These are phyloP conservation scores for Trichogramma dendrolimi DNA, from an alignment of 2,888 invertebrate genomes.

Conservation along the genomic window DNA sequence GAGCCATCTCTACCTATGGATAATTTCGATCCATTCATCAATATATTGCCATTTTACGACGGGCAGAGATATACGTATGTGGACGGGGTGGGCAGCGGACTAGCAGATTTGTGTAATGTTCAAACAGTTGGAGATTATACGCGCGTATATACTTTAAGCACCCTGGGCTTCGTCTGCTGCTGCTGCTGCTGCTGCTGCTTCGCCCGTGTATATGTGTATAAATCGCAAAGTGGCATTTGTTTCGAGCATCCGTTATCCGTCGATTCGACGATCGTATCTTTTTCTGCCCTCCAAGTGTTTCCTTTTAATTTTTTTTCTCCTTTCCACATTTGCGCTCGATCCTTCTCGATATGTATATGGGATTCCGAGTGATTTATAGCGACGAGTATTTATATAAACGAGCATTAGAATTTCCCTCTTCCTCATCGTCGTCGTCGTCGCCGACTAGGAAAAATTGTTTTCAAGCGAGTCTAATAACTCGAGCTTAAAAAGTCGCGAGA, in stretches of 20 bases:
- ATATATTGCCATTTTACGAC: neutral
- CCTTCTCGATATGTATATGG: neutral
- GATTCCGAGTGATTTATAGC: neutral
- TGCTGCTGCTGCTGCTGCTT: too few relatives aligned
- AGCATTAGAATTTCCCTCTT: neutral
- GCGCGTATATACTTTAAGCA: neutral
- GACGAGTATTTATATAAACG: neutral
- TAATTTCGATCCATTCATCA: conserved; percentile 13
- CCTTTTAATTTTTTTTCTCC: too few relatives aligned
- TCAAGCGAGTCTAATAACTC: conserved; percentile 17
- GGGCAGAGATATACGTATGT: neutral
- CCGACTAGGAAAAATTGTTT: neutral
- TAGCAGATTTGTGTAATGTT: neutral
- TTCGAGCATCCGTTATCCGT: conserved; percentile 1
- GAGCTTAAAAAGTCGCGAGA: conserved; percentile 15
- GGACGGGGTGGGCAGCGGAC: neutral
- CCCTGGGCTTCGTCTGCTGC: too few relatives aligned
- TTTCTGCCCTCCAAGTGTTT: conserved; percentile 2
- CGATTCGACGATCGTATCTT: neutral
- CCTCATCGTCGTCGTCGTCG: neutral
- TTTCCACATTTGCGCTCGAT: too few relatives aligned
- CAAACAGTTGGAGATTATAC: conserved; percentile 4
- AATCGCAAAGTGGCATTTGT: conserved; percentile 3
- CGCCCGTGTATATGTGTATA: neutral
- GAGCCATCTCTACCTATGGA: neutral